These are phyloP conservation scores for Hydropsyche tenuis DNA, from an alignment of 1,140 invertebrate species.

Conservation along the genomic window DNA sequence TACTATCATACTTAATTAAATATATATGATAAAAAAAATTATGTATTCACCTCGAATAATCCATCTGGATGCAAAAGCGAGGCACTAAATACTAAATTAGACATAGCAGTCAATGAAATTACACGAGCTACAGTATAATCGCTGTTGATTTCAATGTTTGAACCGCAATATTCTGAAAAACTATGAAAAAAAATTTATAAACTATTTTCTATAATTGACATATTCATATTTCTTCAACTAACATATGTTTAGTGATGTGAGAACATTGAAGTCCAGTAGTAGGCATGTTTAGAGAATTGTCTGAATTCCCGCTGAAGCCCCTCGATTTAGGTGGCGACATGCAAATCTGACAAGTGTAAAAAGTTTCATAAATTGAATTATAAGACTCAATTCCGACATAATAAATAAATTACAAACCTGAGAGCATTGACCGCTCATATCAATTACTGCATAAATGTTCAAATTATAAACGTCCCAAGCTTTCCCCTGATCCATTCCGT, in stretches of 20 bases:
- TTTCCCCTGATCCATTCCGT: conserved; percentile 88
- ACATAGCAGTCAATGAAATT: conserved; percentile 63
- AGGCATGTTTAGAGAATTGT: conserved; percentile 45
- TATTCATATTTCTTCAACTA: not conserved
- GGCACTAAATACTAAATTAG: conserved; percentile 77
- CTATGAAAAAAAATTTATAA: conserved; percentile 35
- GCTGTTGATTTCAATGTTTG: conserved; percentile 73
- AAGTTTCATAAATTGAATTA: conserved; percentile 52
- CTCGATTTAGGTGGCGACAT: conserved; percentile 37
- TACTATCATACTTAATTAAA: not conserved
- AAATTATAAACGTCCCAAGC: conserved; percentile 83
- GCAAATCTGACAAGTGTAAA: conserved; percentile 53
- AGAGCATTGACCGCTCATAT: conserved; percentile 93
- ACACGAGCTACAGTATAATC: conserved; percentile 71
- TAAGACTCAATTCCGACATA: conserved; percentile 54
- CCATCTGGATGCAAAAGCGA: conserved; percentile 75
- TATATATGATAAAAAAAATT: not conserved
- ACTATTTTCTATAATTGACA: not conserved
- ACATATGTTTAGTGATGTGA: conserved; percentile 40
- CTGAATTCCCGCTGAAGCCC: conserved; percentile 47
- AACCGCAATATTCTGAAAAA: conserved; percentile 75
- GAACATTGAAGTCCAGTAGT: conserved; percentile 43
- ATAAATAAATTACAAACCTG: conserved; percentile 70
- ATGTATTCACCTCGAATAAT: conserved; percentile 72
- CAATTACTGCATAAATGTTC: conserved; percentile 92